phyloP scores from a whole-genome alignment of 2,888 invertebrate genomes.

The Antitype chi region DNA sequence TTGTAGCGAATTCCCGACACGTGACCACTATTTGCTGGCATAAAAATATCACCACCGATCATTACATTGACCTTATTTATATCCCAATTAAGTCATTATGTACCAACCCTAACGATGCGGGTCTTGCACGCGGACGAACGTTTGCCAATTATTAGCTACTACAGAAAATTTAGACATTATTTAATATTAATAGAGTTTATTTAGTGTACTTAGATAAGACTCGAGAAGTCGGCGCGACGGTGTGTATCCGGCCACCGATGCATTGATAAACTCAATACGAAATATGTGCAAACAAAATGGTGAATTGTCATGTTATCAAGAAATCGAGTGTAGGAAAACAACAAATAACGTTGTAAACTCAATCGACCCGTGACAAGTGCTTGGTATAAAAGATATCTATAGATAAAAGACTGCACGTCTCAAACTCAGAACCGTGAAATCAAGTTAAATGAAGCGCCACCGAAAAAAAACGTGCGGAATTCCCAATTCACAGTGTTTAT shows the following conservation, averaged over 20 bases:
- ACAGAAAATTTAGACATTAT: constrained; percentile 48
- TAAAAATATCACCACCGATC: constrained; percentile 83
- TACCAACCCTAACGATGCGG: constrained; percentile 83
- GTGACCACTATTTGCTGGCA: constrained; percentile 88
- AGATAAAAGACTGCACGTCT: constrained; percentile 51
- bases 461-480: constrained; percentile 58
- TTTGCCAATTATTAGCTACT: constrained; percentile 63
- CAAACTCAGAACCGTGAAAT: constrained; percentile 55
- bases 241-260: constrained; percentile 82
- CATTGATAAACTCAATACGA: constrained; percentile 79
- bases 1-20: constrained; percentile 86
- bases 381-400: constrained; percentile 13
- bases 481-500: constrained; percentile 57
- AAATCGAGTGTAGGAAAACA: constrained; percentile 57
- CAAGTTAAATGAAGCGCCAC: constrained; percentile 61
- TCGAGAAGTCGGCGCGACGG: constrained; percentile 80
- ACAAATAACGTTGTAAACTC: constrained; percentile 40
- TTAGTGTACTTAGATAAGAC: constrained; percentile 80
- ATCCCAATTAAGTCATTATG: constrained; percentile 85
- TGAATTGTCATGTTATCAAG: constrained; percentile 67
- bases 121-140: constrained; percentile 64
- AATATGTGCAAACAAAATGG: constrained; percentile 76
- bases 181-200: constrained; percentile 72
- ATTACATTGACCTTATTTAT: constrained; percentile 85
- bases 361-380: constrained; percentile 32